These are phyloP conservation scores for Oegoconia quadripuncta DNA, from an alignment of 2,888 invertebrate genomes.

Conservation along the genomic window DNA sequence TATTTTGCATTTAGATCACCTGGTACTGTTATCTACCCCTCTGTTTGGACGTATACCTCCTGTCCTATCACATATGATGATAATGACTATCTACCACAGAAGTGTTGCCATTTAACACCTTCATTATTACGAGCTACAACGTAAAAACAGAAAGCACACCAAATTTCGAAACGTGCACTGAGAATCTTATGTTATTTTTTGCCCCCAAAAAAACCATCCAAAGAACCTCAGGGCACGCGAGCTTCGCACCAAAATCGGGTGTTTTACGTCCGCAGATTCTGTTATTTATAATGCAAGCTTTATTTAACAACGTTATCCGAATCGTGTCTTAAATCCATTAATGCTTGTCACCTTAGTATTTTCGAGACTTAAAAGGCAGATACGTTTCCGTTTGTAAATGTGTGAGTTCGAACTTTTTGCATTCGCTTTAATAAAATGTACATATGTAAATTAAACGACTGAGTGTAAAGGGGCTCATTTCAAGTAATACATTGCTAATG, in stretches of 20 bases:
- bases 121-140: too few species aligned
- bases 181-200: conserved; percentile 30
- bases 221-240: conserved; percentile 38
- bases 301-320: conserved; percentile 65
- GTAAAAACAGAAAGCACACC: too few species aligned
- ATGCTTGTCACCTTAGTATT: conserved; percentile 50
- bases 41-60: too few species aligned
- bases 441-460: not conserved
- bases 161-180: conserved; percentile 15
- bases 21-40: too few species aligned
- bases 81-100: too few species aligned
- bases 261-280: conserved; percentile 56
- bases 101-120: too few species aligned
- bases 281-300: conserved; percentile 58
- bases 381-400: conserved; percentile 21
- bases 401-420: conserved; percentile 17
- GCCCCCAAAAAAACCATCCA: conserved; percentile 20
- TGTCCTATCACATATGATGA: too few species aligned
- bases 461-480: not conserved
- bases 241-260: conserved; percentile 44
- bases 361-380: conserved; percentile 34
- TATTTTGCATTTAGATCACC: too few species aligned
- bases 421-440: conserved; percentile 22
- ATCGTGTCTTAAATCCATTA: conserved; percentile 56
- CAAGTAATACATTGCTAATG: too few species aligned